These are phyloP conservation scores for Psittacus erithacus DNA, from an alignment of 2,113 vertebrate genomes.

Conservation along the genomic window DNA sequence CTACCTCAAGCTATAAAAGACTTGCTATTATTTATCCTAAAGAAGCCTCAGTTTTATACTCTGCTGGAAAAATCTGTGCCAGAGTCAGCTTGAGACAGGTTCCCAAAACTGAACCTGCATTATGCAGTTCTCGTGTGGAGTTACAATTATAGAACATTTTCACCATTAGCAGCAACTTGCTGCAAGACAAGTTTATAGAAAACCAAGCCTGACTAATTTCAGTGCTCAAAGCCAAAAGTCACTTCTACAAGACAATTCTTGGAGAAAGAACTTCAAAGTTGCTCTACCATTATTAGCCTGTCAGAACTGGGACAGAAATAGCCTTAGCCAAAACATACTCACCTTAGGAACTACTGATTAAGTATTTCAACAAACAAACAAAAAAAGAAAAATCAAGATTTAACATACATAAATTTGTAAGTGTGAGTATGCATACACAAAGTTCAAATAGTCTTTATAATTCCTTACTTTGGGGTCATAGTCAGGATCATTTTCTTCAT, in stretches of 20 bases:
- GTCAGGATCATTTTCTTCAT: conserved; percentile 98
- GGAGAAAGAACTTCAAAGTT: background rate
- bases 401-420: background rate
- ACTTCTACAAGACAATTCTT: background rate
- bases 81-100: background rate
- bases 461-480: conserved; percentile 93
- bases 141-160: background rate
- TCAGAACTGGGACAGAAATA: background rate
- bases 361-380: background rate
- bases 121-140: background rate
- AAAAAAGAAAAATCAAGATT: background rate
- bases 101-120: background rate
- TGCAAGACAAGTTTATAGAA: background rate
- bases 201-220: background rate
- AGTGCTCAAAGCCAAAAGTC: background rate
- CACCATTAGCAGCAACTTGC: background rate
- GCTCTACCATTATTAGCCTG: background rate
- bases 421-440: background rate
- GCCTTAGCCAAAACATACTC: background rate
- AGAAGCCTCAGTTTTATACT: background rate
- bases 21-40: background rate
- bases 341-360: background rate
- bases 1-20: background rate
- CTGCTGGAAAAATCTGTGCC: background rate
- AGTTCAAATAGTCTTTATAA: background rate